A percentile compares a stretch with the other conserved stretches of the same genome.
These are phyloP conservation scores for Eristalis tenax DNA, from an alignment of 2,888 invertebrate genomes.

Conservation along the genomic window DNA sequence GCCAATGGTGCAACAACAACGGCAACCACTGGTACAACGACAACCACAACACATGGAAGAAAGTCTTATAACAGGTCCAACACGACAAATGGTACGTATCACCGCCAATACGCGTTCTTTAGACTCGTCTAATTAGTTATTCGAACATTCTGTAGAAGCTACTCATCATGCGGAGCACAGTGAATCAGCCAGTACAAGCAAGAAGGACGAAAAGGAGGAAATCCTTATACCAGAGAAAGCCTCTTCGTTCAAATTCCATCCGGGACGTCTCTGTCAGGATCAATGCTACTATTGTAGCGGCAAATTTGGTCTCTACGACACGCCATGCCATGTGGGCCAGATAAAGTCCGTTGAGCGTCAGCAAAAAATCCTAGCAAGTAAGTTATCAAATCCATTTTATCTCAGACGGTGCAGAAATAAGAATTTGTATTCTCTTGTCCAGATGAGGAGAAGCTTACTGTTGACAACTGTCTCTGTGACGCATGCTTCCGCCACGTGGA, in stretches of 20 bases:
- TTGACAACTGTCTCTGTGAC: conserved; percentile 93
- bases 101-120: not conserved
- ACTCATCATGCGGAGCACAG: conserved; percentile 36
- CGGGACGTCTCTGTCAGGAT: conserved; percentile 90
- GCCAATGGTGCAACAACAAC: conserved; percentile 2
- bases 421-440: conserved; percentile 7
- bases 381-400: conserved; percentile 76
- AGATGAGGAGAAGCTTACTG: conserved; percentile 91
- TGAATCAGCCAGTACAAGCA: conserved; percentile 70
- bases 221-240: conserved; percentile 94
- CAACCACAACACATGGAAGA: conserved; percentile 84
- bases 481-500: conserved; percentile 94
- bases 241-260: conserved; percentile 93
- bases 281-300: conserved; percentile 94
- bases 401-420: too few relatives aligned
- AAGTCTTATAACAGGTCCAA: conserved; percentile 89
- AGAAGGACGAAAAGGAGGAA: conserved; percentile 80
- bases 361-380: conserved; percentile 89
- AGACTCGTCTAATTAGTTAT: not conserved
- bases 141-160: conserved; percentile 36
- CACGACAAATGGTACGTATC: conserved; percentile 79
- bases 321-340: conserved; percentile 93
- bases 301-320: conserved; percentile 92
- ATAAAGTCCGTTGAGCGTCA: conserved; percentile 91
- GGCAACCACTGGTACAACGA: conserved; percentile 3